A percentile compares a stretch with the other conserved stretches of the same genome.
phyloP scores from a whole-genome alignment of 1,140 invertebrate species.

The Nephila pilipes region DNA sequence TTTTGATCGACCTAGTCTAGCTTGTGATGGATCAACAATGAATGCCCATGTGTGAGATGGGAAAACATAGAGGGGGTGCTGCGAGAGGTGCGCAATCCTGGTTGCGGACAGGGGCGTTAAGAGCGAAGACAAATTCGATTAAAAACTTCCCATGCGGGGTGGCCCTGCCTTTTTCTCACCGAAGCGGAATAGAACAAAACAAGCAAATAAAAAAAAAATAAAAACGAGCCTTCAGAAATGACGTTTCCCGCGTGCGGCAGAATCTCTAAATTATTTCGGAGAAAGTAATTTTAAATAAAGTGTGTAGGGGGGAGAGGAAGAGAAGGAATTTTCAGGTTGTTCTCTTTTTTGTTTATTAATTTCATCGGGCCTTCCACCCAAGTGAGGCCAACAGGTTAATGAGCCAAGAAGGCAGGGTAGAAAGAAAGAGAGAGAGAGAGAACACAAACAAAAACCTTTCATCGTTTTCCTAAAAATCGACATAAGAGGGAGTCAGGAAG shows the following conservation, averaged over 20 bases:
- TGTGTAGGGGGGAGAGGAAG: background rate
- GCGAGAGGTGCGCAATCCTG: background rate
- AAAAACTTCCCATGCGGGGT: slow-evolving; percentile 50
- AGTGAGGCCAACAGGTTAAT: slow-evolving; percentile 73
- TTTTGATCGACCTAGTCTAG: background rate
- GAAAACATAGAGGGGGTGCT: background rate
- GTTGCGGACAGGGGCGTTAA: slow-evolving; percentile 42
- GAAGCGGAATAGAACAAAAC: slow-evolving; percentile 25
- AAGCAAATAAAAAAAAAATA: background rate
- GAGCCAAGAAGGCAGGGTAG: slow-evolving; percentile 51
- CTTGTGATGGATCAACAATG: background rate
- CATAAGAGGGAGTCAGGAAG: background rate
- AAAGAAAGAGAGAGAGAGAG: slow-evolving; percentile 6
- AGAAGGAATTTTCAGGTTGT: slow-evolving; percentile 3
- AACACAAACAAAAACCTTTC: slow-evolving; percentile 62
- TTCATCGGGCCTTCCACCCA: slow-evolving; percentile 23
- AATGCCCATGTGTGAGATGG: background rate
- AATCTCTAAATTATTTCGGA: slow-evolving; percentile 76
- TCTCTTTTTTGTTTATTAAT: slow-evolving; percentile 64
- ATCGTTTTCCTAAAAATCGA: background rate
- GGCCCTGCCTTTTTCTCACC: background rate
- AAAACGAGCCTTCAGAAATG: slow-evolving; percentile 1
- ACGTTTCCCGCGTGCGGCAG: slow-evolving; percentile 2
- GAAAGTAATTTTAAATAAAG: slow-evolving; percentile 66
- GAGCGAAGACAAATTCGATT: slow-evolving; percentile 75